Evolutionary conservation across 2,888 invertebrate genomes (phyloP).

Genomic region (Pristionchus mayeri): DNA sequence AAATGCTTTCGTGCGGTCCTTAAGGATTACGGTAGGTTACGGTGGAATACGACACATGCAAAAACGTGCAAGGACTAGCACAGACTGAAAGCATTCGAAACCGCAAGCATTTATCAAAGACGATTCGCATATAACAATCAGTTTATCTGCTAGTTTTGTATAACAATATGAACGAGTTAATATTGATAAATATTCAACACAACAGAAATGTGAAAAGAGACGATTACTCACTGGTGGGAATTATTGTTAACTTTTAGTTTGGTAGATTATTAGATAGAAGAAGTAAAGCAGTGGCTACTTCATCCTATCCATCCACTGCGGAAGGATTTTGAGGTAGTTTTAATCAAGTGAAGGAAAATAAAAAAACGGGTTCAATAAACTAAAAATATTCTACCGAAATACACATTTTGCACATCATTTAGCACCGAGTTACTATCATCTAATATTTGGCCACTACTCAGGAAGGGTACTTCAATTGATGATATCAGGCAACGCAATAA

Average conservation of each 20-base stretch:
- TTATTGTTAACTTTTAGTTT: no score
- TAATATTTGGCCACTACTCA: neutral
- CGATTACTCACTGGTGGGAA: neutral
- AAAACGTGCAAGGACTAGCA: neutral
- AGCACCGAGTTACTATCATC: neutral
- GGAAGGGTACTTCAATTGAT: neutral
- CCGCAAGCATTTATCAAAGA: slow-evolving; percentile 47
- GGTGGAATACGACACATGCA: slow-evolving; percentile 19
- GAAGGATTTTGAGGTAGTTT: slow-evolving; percentile 11
- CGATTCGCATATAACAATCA: slow-evolving; percentile 35
- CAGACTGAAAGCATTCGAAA: neutral
- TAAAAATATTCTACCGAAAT: neutral
- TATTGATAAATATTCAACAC: neutral
- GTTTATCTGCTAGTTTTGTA: neutral
- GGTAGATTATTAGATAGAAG: no score
- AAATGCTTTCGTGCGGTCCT: slow-evolving; percentile 41
- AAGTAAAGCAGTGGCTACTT: no score
- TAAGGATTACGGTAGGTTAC: slow-evolving; percentile 25
- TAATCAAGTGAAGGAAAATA: slow-evolving; percentile 10
- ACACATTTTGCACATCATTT: slow-evolving; percentile 8
- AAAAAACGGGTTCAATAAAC: neutral
- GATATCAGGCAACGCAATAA: neutral
- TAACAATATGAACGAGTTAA: neutral
- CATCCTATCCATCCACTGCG: no score
- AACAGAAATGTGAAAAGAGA: neutral